phyloP scores from a whole-genome alignment of 2,797 vertebrate species.

The Todus mexicanus region DNA sequence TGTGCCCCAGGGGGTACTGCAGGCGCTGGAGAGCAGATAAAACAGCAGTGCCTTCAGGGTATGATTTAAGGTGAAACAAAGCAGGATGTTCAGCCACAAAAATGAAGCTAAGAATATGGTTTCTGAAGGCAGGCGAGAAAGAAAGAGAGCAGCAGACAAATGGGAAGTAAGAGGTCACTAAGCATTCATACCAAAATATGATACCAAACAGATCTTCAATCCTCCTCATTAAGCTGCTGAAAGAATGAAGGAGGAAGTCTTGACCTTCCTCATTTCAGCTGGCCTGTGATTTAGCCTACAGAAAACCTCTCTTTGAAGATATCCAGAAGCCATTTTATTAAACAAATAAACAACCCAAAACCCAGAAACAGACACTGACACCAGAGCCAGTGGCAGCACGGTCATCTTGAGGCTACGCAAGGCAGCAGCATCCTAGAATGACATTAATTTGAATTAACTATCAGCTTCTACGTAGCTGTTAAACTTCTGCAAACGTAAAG shows the following conservation, averaged over 20 bases:
- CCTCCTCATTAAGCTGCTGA: background rate
- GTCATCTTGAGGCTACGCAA: background rate
- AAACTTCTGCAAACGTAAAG: background rate
- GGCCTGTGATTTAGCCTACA: background rate
- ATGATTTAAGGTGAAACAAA: background rate
- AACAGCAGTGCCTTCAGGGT: background rate
- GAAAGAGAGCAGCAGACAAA: background rate
- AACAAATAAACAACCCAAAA: too few species aligned
- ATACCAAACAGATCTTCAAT: background rate
- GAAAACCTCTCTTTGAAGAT: background rate
- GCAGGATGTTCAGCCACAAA: conserved; percentile 6
- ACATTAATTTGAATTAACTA: background rate
- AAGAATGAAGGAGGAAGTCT: background rate
- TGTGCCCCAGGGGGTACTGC: background rate
- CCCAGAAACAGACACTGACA: background rate
- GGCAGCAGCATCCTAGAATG: background rate
- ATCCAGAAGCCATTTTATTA: background rate
- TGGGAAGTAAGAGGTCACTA: background rate
- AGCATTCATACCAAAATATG: background rate
- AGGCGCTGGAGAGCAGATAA: background rate
- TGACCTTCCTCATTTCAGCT: background rate
- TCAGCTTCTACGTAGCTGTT: background rate
- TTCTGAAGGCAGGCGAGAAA: background rate
- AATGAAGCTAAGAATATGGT: background rate
- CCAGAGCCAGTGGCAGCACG: background rate